Evolutionary conservation across 2,113 vertebrate genomes (phyloP).

Genomic region (Macquaria ambigua): DNA sequence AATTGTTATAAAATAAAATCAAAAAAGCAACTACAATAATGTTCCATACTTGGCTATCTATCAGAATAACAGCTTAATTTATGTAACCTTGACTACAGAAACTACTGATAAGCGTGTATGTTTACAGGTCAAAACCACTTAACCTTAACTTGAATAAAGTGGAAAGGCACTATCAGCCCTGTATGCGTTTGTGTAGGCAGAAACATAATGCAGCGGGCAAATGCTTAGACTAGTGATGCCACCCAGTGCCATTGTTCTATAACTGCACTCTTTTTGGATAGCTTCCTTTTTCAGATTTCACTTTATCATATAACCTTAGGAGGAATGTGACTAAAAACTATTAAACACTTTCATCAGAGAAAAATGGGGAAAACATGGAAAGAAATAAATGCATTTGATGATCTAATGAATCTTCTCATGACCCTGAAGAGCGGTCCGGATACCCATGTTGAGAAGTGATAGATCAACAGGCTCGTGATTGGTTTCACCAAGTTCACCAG

Average conservation of each 20-base stretch:
- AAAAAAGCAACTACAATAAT: not conserved
- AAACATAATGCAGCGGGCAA: not conserved
- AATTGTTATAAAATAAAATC: not conserved
- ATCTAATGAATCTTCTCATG: not conserved
- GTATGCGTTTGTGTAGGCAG: not conserved
- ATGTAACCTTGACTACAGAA: conserved; percentile 2
- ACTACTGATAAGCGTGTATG: conserved; percentile 9
- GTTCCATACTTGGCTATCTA: not conserved
- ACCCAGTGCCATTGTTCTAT: conserved; percentile 6
- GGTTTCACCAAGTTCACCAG: not conserved
- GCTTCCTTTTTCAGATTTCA: not conserved
- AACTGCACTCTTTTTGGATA: not conserved
- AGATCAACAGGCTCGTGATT: not conserved
- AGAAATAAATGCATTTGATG: not conserved
- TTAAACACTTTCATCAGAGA: not conserved
- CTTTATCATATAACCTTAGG: not conserved
- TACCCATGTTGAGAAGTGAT: not conserved
- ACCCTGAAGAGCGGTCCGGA: not conserved
- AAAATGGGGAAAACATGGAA: not conserved
- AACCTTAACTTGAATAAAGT: not conserved
- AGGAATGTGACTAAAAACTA: not conserved
- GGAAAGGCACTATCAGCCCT: not conserved
- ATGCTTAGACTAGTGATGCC: conserved; percentile 3
- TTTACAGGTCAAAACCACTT: not conserved
- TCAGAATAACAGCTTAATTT: not conserved